Evolutionary conservation across 2,797 vertebrate genomes (phyloP), one percentile per base, ranked within the genome.

Genomic region (Podarcis siculus): DNA sequence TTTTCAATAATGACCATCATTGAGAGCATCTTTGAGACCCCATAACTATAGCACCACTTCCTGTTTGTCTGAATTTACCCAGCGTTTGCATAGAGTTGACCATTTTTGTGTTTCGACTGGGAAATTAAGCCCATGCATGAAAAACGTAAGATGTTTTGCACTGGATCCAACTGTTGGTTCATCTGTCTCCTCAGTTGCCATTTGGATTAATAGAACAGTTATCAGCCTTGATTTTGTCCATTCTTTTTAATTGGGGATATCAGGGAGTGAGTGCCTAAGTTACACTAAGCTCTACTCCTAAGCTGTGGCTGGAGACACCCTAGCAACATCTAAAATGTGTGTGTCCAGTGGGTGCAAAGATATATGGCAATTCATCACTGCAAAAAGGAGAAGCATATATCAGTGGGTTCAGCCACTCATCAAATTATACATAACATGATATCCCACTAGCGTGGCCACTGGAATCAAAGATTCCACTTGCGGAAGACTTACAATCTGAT

Each of bases 401-500:
- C 87, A 89, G 89, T 92, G 84, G 67, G 88, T 45, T 90, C 92
- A 77, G 90, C 76, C 90, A 94, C 12, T 45, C 86, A 25, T 80
- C 58, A 87, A 79, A 94, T 84, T 88, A 91, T 92, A 91, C 92
- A 92, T 94, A 93, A 91, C 91, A 85, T 87, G 37, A 85, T 89
- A 90, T 86, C 85, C 58, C 91, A 87, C 88, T 88, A 89, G 78
- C 83, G 84, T 94, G 87, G 90, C 19, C 84, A 78, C 7, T 32
- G 37, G 35, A 39, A n/a, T 5, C 15, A 42, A 45, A 92, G 86
- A 55, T 90, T 92, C 87, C 80, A 87, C 89, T 12, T 92, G 90
- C 37, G 81, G 85, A 95, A 93, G 94, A 94, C 78, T 83, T 49
- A 30, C 2, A 37, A 27, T 71, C 15, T 58, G 77, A 71, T 79